Evolutionary conservation across 1,140 invertebrate genomes (phyloP).

Genomic region (Lordiphosa mommai): DNA sequence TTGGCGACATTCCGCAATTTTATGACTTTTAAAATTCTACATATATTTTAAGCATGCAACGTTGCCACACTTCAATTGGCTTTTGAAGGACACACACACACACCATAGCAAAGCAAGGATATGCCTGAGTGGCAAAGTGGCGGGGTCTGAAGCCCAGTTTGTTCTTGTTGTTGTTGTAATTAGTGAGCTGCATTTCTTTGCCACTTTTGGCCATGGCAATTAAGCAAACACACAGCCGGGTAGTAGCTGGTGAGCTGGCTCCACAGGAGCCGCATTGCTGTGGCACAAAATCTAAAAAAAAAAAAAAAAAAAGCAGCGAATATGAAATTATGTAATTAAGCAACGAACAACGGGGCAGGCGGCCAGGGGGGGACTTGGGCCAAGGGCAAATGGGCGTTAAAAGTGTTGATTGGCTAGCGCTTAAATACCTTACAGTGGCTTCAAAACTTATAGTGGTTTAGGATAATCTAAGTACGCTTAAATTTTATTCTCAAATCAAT

Average conservation of each 20-base stretch:
- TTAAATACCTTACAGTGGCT: not conserved
- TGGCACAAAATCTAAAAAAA: too few relatives aligned
- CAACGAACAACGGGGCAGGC: not conserved
- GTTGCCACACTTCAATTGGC: constrained; percentile 73
- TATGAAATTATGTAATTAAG: constrained; percentile 70
- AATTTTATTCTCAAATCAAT: too few relatives aligned
- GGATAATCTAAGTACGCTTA: too few relatives aligned
- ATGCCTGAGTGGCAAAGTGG: constrained; percentile 8
- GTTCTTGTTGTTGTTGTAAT: constrained; percentile 62
- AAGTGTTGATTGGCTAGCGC: not conserved
- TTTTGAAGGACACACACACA: constrained; percentile 61
- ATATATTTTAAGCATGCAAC: constrained; percentile 59
- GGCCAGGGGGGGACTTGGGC: constrained; percentile 3
- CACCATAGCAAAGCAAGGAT: constrained; percentile 24
- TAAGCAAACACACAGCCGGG: constrained; percentile 39
- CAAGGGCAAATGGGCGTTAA: constrained; percentile 33
- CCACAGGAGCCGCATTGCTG: constrained; percentile 13
- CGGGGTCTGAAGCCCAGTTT: constrained; percentile 4
- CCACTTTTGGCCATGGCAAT: constrained; percentile 73
- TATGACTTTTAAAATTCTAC: constrained; percentile 77
- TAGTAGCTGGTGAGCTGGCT: constrained; percentile 2
- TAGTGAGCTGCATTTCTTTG: constrained; percentile 74
- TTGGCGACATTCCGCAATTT: constrained; percentile 77
- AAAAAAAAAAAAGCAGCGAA: constrained; percentile 36
- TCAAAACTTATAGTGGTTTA: too few relatives aligned